These are phyloP conservation scores for Rhodophaea formosa DNA, from an alignment of 2,888 invertebrate genomes.

Conservation along the genomic window DNA sequence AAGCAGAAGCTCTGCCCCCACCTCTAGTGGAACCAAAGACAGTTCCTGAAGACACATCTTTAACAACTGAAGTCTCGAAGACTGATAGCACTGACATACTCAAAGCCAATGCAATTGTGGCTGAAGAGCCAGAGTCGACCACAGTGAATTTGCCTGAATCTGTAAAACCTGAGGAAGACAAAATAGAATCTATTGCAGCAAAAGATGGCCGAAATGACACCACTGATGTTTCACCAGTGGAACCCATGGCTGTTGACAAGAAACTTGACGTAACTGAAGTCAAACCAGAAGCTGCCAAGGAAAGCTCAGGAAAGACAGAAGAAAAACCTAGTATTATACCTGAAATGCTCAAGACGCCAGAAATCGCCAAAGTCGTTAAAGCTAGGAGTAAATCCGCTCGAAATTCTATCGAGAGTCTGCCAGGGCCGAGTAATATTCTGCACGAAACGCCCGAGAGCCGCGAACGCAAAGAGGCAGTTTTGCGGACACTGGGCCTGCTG, in stretches of 20 bases:
- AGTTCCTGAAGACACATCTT: slow-evolving; percentile 47
- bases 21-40: slow-evolving; percentile 54
- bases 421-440: slow-evolving; percentile 64
- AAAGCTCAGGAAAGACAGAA: slow-evolving; percentile 20
- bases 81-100: slow-evolving; percentile 25
- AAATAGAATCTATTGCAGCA: not conserved
- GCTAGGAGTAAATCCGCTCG: slow-evolving; percentile 52
- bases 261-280: slow-evolving; percentile 24
- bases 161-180: not conserved
- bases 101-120: not conserved
- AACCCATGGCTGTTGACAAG: slow-evolving; percentile 34
- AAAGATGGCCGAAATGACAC: not conserved
- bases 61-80: slow-evolving; percentile 47
- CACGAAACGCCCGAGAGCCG: slow-evolving; percentile 83
- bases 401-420: slow-evolving; percentile 51
- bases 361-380: slow-evolving; percentile 35
- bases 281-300: slow-evolving; percentile 4
- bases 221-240: slow-evolving; percentile 23
- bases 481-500: slow-evolving; percentile 87
- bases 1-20: slow-evolving; percentile 59
- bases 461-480: slow-evolving; percentile 86
- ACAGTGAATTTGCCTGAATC: not conserved
- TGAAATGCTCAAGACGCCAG: slow-evolving; percentile 30
- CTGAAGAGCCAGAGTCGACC: not conserved
- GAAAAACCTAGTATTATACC: slow-evolving; percentile 20